Base-by-base conservation (phyloP, 2,888 invertebrate species). In the Phengaris alcon region DNA sequence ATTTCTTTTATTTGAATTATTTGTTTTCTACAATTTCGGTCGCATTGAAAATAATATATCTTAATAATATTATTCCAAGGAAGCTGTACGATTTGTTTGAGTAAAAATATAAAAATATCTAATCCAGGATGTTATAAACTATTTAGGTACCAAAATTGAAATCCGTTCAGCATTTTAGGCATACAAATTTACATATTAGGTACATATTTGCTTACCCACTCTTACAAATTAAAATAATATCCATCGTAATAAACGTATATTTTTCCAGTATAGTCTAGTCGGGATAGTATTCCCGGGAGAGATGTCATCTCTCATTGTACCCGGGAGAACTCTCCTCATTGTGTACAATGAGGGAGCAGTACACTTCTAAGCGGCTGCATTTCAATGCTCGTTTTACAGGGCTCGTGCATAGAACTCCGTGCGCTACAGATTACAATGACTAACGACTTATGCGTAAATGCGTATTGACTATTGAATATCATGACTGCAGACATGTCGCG, bases 221-320 rank as follows among this genome's bases (percentile, higher is more conserved):
- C 22, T 22, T 22, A 22, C 1, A 22, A 64, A 64, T 64, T 9
- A 64, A 64, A 22, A 64, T 64, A 22, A 64, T 64, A 64, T 64
- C 10, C 59, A 22, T 64, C 5, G 10, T 64, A 22, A 64, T 22
- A 10, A 10, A 35, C 15, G 15, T 57, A 35, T 64, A 10, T 64
- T 10, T 64, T 22, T 64, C 22, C 22, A 4, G 35, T 35, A 0
- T 35, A 35, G 35, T 35, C 3, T 35, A 35, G 35, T 10, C 22
- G 22, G 35, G 59, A 9, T 22, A 64, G 22, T 10, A 4, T 15
- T 22, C 22, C 12, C 59, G 9, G 59, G 59, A 12, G 59, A 35
- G 59, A 64, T 64, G 10, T 64, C 12, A 64, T 64, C 59, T 64
- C 59, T 64, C 59, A 64, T 64, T 64, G 59, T 64, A 3, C 59